Percentiles rank a stretch among this genome's conserved stretches.
Evolutionary conservation across 1,140 invertebrate species (phyloP).

Genomic region (Drosophila miranda): DNA sequence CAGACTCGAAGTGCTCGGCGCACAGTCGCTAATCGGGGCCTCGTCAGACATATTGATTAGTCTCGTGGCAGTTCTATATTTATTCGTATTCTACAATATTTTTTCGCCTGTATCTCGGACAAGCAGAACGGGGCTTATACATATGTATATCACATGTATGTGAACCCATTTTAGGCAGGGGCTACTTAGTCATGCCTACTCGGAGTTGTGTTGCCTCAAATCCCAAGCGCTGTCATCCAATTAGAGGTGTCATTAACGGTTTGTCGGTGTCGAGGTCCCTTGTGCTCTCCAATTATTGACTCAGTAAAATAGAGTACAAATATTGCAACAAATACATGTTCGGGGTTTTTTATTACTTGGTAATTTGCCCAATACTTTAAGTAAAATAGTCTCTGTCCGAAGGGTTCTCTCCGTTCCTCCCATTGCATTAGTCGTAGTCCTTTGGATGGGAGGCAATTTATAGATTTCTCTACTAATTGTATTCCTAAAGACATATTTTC

Average conservation of each 20-base stretch:
- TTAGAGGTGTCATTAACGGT: constrained; percentile 81
- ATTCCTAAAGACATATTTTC: too few species aligned
- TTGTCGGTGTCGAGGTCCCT: constrained; percentile 45
- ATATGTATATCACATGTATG: too few species aligned
- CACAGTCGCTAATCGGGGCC: constrained; percentile 57
- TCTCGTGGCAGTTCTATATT: background rate
- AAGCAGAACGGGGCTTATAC: background rate
- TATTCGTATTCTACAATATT: background rate
- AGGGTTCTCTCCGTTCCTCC: constrained; percentile 41
- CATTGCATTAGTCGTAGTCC: constrained; percentile 56
- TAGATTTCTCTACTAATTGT: constrained; percentile 1
- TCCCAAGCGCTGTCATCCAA: constrained; percentile 60
- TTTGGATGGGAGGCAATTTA: background rate
- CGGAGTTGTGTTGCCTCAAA: background rate
- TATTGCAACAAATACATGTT: constrained; percentile 75
- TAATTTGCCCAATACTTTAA: constrained; percentile 71
- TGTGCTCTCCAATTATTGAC: constrained; percentile 71
- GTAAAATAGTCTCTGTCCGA: constrained; percentile 48
- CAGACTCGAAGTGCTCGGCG: constrained; percentile 63
- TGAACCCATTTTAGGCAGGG: constrained; percentile 8
- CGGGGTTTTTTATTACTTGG: constrained; percentile 59
- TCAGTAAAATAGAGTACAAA: constrained; percentile 31
- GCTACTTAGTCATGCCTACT: constrained; percentile 32
- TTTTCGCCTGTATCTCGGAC: too few species aligned
- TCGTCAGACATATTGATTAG: constrained; percentile 53